Base-by-base conservation (phyloP, 2,888 invertebrate genomes). In the Antitype chi region DNA sequence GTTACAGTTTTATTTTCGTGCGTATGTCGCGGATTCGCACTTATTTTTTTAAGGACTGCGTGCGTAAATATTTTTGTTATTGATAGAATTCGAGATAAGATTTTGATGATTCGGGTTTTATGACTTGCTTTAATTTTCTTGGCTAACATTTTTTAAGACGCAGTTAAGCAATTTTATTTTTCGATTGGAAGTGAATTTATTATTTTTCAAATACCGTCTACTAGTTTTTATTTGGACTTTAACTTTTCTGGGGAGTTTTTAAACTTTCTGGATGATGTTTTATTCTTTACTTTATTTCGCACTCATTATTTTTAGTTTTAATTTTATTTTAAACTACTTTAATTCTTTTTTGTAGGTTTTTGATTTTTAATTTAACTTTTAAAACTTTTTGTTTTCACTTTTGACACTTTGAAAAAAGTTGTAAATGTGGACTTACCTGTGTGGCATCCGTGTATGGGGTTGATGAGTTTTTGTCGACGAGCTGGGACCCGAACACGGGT, bases 381-480 rank as follows among this genome's bases (percentile, higher is more conserved):
- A 9, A 75, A 73, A 52, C 53, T 70, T 70, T 77, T 74, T 73
- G 23, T 73, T 74, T 78, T 81, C 77, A 82, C 77, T 81, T 84
- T 78, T 63, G 20, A 23, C 72, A 79, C 79, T 81, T 81, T 8
- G 28, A 70, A 82, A 70, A 78, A 81, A 80, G 28, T 80, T 60
- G 15, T 43, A 73, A 80, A 38, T 32, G 38, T 85, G n/a, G 85
- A 97, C 97, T 98, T 97, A 99, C 99, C 98, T 99, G 98, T 90
- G 99, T 99, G 84, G 99, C 99, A 97, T 99, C 99, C 92, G 99
- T 99, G 97, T 99, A 99, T 80, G 99, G 99, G 80, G 99, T 99
- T 74, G 98, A 97, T 53, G 99, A 99, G 94, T 98, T 98, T 96
- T 98, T 98, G 97, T 98, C 98, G 95, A 99, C 98, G 91, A 98